Base-by-base conservation (phyloP, 2,797 vertebrate genomes). In the Gallinago solitaria region DNA sequence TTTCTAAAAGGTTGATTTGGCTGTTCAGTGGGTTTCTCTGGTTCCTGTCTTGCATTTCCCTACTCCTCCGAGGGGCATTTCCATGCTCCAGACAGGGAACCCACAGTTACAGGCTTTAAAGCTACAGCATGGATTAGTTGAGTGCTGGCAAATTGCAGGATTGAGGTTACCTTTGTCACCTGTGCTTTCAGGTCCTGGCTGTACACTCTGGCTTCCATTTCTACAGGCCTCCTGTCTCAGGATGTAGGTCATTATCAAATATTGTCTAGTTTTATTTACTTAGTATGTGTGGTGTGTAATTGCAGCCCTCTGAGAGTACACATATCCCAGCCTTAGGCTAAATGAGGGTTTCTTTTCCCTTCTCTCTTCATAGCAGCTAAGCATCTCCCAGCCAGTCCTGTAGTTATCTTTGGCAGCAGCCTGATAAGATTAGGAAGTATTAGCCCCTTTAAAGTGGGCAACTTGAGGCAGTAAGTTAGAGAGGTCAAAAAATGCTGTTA, bases 341-440 rank as follows among this genome's bases (percentile, higher is more conserved):
- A 91, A 88, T 93, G 9, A 25, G 16, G 3, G 13, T 93, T 92
- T 91, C 84, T 86, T 75, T 70, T 77, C 39, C 41, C 23, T 87
- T 23, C 18, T 89, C 23, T 25, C 20, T 63, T 33, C 76, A 10
- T 33, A 81, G 64, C 45, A 61, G 73, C 51, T 90, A 39, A 84
- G 70, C 60, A 56, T 90, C 57, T 83, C 35, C 50, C 50, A 91
- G 73, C 28, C 65, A 86, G 65, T 77, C 37, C 6, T 87, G 73
- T 91, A 81, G 87, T 95, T 91, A 86, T 86, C 89, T 94, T 90
- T 30, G 69, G 87, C 87, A 93, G 79, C 70, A 78, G 83, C 43
- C 70, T 90, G 88, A 86, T 95, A 56, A 93, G 79, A 92, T 96
- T 93, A 91, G 85, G 61, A 89, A 81, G 73, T 65, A 89, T 93